phyloP scores from a whole-genome alignment of 1,140 invertebrate species.

The Psilanteris sp. region DNA sequence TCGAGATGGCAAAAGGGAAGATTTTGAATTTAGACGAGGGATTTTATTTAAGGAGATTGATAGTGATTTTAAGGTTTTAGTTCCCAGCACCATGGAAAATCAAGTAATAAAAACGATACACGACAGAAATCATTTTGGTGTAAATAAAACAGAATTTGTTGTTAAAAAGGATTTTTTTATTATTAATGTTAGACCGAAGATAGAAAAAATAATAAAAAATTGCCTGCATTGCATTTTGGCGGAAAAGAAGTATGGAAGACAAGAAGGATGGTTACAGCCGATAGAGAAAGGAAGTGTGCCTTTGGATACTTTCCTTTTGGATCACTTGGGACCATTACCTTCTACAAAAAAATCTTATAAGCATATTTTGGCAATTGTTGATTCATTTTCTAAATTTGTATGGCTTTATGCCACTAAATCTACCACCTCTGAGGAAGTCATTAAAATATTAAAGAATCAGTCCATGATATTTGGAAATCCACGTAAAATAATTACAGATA shows the following conservation, averaged over 20 bases:
- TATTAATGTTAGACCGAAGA: background rate
- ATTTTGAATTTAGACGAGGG: conserved; percentile 5
- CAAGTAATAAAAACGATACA: too few relatives aligned
- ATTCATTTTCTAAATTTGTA: background rate
- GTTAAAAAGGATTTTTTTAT: conserved; percentile 31
- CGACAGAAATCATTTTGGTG: conserved; percentile 19
- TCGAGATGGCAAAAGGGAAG: conserved; percentile 1
- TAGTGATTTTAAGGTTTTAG: background rate
- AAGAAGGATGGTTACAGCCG: background rate
- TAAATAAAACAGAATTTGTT: conserved; percentile 15
- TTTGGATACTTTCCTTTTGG: background rate
- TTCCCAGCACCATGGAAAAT: conserved; percentile 3
- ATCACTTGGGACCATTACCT: background rate
- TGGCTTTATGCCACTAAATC: background rate
- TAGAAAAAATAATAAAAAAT: conserved; percentile 40
- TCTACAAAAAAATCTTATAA: background rate
- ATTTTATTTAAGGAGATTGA: background rate
- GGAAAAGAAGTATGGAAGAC: conserved; percentile 30
- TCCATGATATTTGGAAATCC: conserved; percentile 5
- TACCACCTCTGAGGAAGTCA: background rate
- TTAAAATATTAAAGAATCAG: background rate
- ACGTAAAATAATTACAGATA: background rate
- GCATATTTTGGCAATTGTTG: background rate
- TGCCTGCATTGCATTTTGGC: conserved; percentile 60
- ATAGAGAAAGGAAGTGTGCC: background rate